phyloP scores from a whole-genome alignment of 2,888 invertebrate species.

The Coenonympha arcania region DNA sequence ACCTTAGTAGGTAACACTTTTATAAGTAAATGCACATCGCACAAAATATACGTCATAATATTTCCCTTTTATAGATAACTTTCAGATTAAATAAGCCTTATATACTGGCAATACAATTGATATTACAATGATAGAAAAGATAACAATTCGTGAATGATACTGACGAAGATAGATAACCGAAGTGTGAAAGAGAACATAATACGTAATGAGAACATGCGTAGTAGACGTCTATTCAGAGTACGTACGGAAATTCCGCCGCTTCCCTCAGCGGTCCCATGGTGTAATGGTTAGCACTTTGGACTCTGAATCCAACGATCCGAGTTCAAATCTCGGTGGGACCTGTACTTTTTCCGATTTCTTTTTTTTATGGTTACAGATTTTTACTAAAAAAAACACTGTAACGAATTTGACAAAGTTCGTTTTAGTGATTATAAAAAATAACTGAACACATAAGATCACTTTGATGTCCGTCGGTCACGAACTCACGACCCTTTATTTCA shows the following conservation, averaged over 20 bases:
- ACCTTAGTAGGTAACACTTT: too few species aligned
- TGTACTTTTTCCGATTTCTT: constrained; percentile 34
- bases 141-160: neutral
- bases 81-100: neutral
- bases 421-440: too few species aligned
- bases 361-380: neutral
- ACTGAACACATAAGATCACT: too few species aligned
- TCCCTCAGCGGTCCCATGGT: constrained; percentile 66
- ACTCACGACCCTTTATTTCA: too few species aligned
- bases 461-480: too few species aligned
- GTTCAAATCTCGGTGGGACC: constrained; percentile 87
- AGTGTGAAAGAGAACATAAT: constrained; percentile 20
- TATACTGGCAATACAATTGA: neutral
- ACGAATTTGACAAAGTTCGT: too few species aligned
- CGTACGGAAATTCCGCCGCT: neutral
- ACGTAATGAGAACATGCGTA: constrained; percentile 21
- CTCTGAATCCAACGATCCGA: constrained; percentile 84
- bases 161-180: neutral
- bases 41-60: too few species aligned
- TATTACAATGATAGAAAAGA: constrained; percentile 31
- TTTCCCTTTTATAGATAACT: neutral
- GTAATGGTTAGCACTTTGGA: constrained; percentile 82
- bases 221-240: constrained; percentile 2
- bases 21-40: too few species aligned
- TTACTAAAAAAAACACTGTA: neutral